phyloP scores from a whole-genome alignment of 2,888 invertebrate genomes.

The Drosophila paramelanica region DNA sequence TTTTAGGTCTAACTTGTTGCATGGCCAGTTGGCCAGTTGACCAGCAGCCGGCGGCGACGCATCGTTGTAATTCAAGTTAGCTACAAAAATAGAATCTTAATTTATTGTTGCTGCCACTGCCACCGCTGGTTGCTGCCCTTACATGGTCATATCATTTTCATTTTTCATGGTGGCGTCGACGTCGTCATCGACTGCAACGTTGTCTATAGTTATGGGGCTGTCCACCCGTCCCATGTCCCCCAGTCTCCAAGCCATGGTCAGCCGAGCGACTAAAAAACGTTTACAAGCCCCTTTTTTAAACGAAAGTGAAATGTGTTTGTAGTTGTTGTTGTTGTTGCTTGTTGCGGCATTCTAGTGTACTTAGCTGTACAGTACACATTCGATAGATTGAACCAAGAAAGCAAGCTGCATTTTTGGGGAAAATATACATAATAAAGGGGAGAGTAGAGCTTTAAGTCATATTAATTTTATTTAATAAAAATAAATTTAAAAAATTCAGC shows the following conservation, averaged over 20 bases:
- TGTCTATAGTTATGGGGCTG: conserved; percentile 41
- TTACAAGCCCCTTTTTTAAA: conserved; percentile 57
- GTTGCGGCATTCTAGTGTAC: conserved; percentile 49
- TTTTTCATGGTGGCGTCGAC: conserved; percentile 60
- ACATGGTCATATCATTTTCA: conserved; percentile 78
- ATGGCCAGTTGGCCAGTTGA: conserved; percentile 49
- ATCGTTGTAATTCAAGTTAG: conserved; percentile 72
- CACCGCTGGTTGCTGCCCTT: conserved; percentile 54
- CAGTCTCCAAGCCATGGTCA: background rate
- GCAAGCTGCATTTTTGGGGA: no score
- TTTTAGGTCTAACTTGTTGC: conserved; percentile 79
- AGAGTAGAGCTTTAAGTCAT: no score
- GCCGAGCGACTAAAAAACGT: conserved; percentile 26
- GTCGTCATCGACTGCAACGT: conserved; percentile 9
- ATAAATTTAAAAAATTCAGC: no score
- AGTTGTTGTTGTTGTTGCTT: conserved; percentile 19
- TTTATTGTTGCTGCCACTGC: conserved; percentile 68
- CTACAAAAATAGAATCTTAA: conserved; percentile 80
- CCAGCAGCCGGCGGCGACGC: conserved; percentile 23
- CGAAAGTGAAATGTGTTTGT: conserved; percentile 70
- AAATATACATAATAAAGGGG: no score
- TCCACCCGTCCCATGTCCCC: background rate
- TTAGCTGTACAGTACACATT: conserved; percentile 33
- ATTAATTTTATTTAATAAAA: no score
- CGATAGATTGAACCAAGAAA: background rate